Percentiles rank a stretch among this genome's conserved stretches.
These are phyloP conservation scores for Channa striata DNA, from an alignment of 2,797 vertebrate species.

Conservation along the genomic window DNA sequence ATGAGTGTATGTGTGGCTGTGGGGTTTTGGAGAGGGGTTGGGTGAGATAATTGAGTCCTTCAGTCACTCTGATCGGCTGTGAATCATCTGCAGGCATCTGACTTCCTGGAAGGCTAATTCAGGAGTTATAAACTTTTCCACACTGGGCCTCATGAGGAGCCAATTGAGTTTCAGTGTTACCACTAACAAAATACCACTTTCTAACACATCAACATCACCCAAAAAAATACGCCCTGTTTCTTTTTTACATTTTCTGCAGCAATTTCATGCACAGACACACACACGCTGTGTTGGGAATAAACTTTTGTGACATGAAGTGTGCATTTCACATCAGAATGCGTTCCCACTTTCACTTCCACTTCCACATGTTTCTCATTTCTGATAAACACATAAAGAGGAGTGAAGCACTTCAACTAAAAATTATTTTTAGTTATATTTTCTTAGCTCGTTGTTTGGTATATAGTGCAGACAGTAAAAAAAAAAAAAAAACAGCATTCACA, in stretches of 20 bases:
- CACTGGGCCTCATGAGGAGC: slow-evolving; percentile 52
- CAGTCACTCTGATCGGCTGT: slow-evolving; percentile 55
- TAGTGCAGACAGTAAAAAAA: neutral
- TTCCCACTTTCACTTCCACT: slow-evolving; percentile 69
- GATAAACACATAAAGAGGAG: slow-evolving; percentile 18
- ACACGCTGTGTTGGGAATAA: slow-evolving; percentile 6
- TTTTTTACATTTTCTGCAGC: slow-evolving; percentile 4
- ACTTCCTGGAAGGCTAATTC: slow-evolving; percentile 70
- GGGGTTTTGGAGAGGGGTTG: slow-evolving; percentile 12
- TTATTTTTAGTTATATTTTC: neutral
- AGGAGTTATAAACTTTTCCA: slow-evolving; percentile 65
- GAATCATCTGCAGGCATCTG: slow-evolving; percentile 69
- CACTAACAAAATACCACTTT: slow-evolving; percentile 37
- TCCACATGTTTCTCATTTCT: slow-evolving; percentile 36
- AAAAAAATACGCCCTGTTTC: slow-evolving; percentile 2
- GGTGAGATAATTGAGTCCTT: slow-evolving; percentile 47
- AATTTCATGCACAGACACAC: slow-evolving; percentile 14
- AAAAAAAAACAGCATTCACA: neutral
- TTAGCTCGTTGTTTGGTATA: neutral
- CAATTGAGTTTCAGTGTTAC: slow-evolving; percentile 36
- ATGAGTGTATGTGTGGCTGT: slow-evolving; percentile 7
- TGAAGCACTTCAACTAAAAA: neutral
- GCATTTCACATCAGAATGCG: slow-evolving; percentile 39
- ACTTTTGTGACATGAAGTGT: slow-evolving; percentile 14
- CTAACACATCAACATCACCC: slow-evolving; percentile 11